Evolutionary conservation across 1,140 invertebrate species (phyloP), one percentile per base, ranked within the genome.

Genomic region (Drosophila mojavensis): DNA sequence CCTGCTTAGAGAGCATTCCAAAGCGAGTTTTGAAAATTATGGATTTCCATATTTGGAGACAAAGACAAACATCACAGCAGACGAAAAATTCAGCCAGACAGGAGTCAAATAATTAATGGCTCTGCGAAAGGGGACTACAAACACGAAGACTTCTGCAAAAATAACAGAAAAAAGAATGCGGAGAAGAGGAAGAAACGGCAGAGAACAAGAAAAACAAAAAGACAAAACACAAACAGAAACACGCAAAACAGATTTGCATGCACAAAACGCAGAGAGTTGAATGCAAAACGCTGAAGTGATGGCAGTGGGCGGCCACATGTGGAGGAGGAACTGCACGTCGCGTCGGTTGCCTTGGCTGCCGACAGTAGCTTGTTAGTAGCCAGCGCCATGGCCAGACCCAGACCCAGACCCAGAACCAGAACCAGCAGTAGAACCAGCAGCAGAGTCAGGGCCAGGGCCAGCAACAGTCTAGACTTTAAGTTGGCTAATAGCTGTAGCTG

Each of bases 81-180:
- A 63, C 67, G 64, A 70, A 50, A 39, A 69, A 69, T 54, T 66
- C 81, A 75, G 68, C 81, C 81, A 85, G 81, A 85, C 82, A 81
- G 82, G 82, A 85, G 82, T 85, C 78, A 88, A 83, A 88, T 88
- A 88, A 88, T 88, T 88, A 88, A 88, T 88, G 77, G 79, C 69
- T 68, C 63, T 36, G 65, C 54, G 17, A 33, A 39, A 17, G 47
- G 55, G 55, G 62, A 73, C 61, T 48, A 47, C 54, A 60, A 64
- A 68, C n/a, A 59, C 17, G 64, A 4, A 58, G 45, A 70, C 67
- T 64, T 64, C 30, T 56, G 67, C 56, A 43, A 65, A 75, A 75
- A 68, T 39, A 39, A 39, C 36, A 39, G 36, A 47, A 7, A 15
- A 47, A 47, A 45, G 41, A 17, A 43, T 30, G 28, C 2, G 3